A percentile compares a stretch with the other conserved stretches of the same genome.
phyloP scores from a whole-genome alignment of 2,797 vertebrate genomes.

The Tinamus major region DNA sequence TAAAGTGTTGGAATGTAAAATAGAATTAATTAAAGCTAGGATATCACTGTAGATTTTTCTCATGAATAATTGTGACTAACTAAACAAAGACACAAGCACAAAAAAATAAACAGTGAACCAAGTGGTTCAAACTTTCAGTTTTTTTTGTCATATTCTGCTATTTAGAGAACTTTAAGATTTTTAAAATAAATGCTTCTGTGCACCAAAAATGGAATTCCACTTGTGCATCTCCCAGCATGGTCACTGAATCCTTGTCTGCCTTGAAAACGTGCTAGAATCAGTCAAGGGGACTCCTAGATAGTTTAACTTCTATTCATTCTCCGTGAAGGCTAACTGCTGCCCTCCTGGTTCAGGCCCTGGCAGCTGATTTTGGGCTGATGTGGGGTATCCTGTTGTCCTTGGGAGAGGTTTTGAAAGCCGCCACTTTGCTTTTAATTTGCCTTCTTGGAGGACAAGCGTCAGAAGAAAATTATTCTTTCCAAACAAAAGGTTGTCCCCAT shows the following conservation, averaged over 20 bases:
- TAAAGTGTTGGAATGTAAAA: constrained; percentile 62
- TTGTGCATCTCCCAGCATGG: background rate
- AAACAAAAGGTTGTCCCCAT: background rate
- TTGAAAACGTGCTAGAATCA: background rate
- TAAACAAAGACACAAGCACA: background rate
- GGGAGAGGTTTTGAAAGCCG: background rate
- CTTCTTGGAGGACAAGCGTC: background rate
- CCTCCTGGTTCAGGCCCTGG: background rate
- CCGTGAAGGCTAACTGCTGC: background rate
- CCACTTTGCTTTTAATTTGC: background rate
- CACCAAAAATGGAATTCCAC: background rate
- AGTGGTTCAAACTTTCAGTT: background rate
- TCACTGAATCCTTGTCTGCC: background rate
- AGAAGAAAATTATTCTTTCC: constrained; percentile 11
- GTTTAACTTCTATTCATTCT: background rate
- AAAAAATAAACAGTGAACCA: background rate
- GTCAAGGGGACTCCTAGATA: background rate
- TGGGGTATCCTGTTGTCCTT: background rate
- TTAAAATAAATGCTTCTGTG: background rate
- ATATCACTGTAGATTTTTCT: constrained; percentile 9
- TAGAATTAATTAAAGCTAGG: constrained; percentile 66
- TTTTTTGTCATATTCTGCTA: background rate
- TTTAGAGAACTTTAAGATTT: background rate
- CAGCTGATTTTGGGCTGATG: background rate
- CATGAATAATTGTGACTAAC: background rate